These are phyloP conservation scores for Calliopsis andreniformis DNA, from an alignment of 1,140 invertebrate genomes.

Conservation along the genomic window DNA sequence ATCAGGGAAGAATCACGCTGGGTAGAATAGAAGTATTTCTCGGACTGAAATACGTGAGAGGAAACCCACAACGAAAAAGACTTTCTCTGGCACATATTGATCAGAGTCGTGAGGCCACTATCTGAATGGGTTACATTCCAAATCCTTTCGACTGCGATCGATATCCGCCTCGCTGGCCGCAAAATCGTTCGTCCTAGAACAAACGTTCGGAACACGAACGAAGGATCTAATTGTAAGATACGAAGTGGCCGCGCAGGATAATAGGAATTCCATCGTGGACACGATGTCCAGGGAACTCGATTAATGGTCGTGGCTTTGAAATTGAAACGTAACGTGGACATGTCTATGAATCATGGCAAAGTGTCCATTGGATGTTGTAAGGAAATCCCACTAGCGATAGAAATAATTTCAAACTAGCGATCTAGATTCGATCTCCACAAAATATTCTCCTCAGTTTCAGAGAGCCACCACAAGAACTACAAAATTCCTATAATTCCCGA, in stretches of 20 bases:
- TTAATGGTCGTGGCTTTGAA: conserved; percentile 2
- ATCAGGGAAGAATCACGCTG: conserved; percentile 53
- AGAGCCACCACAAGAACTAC: too few species aligned
- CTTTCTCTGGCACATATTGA: conserved; percentile 60
- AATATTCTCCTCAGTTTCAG: too few species aligned
- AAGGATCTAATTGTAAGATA: conserved; percentile 40
- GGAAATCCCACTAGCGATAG: too few species aligned
- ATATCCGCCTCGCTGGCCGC: conserved; percentile 31
- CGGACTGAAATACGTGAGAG: conserved; percentile 59
- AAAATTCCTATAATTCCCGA: too few species aligned
- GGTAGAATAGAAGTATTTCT: conserved; percentile 57
- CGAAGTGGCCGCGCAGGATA: not conserved
- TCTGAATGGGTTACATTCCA: conserved; percentile 44
- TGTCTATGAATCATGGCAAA: too few species aligned
- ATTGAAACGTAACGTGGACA: conserved; percentile 9
- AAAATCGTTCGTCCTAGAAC: conserved; percentile 27
- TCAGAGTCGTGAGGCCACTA: conserved; percentile 28
- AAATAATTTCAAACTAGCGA: too few species aligned
- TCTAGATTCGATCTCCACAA: too few species aligned
- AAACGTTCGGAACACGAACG: conserved; percentile 4
- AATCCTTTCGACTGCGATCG: conserved; percentile 46
- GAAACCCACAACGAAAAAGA: conserved; percentile 55
- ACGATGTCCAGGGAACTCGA: conserved; percentile 1
- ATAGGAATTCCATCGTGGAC: conserved; percentile 19
- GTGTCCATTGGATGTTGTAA: too few species aligned